Base-by-base conservation (phyloP, 2,888 invertebrate species). In the Drosophila kokeensis region DNA sequence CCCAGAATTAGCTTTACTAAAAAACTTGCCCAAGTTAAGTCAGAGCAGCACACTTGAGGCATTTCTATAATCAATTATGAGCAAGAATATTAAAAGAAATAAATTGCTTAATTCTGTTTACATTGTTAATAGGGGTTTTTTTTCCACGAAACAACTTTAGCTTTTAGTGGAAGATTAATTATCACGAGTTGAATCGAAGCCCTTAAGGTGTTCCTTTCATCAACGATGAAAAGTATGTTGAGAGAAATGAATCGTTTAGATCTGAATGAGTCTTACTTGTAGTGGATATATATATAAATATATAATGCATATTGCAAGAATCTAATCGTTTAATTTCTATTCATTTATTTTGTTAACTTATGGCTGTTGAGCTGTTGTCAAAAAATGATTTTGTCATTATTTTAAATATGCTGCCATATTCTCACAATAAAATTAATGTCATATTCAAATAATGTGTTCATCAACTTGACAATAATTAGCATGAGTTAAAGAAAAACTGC, bases 221-320 rank as follows among this genome's bases (percentile, higher is more conserved):
- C 40, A 10, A 1, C n/a, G n/a, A 40, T 0, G 1, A 11, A 10
- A 40, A n/a, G n/a, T 0, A 4, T n/a, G 10, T 1, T 11, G 40
- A 11, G 4, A 40, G n/a, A 40, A 40, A n/a, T 11, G 2, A n/a
- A 21, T n/a, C 40, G 40, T 2, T 40, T n/a, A 10, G n/a, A 40
- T n/a, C n/a, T n/a, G 8, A n/a, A 8, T 4, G n/a, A 38, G 38
- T n/a, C n/a, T 8, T 1, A 1, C n/a, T 38, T 38, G 18, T n/a
- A n/a, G 4, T n/a, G n/a, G 0, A 40, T 4, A 4, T 10, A 32
- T 32, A 32, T 32, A 10, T 10, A 10, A 10, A 32, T 32, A 32
- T 1, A 11, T 32, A 32, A 30, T 30, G 30, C 1, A 6, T 36
- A 36, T 36, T 2, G 0, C 13, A 36, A 36, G 7, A 18, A 18